Base-by-base conservation (phyloP, 2,888 invertebrate species). In the Apodemia zela region DNA sequence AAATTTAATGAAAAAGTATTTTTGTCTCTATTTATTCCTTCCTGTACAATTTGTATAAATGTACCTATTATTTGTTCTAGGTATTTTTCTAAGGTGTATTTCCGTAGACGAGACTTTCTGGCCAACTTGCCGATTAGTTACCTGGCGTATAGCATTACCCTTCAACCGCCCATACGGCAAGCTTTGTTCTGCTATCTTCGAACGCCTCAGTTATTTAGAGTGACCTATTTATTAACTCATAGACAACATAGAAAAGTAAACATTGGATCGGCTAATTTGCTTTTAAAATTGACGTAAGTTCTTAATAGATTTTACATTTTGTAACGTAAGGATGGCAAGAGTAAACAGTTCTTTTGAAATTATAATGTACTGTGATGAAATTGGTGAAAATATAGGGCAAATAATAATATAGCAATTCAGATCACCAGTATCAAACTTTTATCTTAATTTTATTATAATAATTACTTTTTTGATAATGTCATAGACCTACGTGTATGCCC, bases 231-330 rank as follows among this genome's bases (percentile, higher is more conserved):
- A 59, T 87, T 89, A 69, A 89, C 89, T 1, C 87, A 86, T 67
- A 79, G 82, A 71, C 81, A 82, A 15, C 85, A 89, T 63, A 81
- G 82, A 61, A 87, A 89, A 68, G 81, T 87, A 10, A 85, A 76
- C 64, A 84, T 91, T 63, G 87, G 88, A 67, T 86, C 87, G 0
- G 82, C 89, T 0, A 90, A 86, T 73, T 74, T 92, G 62, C 76
- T 88, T 49, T 76, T 92, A 47, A 92, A 92, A 72, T 72, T 92
- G 35, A 80, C 83, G 92, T 92, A 71, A 85, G 85, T 78, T 68
- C 17, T 17, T 45, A 45, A n/a, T n/a, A n/a, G 0, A 45, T 45
- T n/a, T 45, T 62, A 59, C 29, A 11, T 21, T 38, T 47, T 38
- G 25, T 60, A 45, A 45, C 7, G n/a, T 5, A 45, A 45, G n/a